Conservation (phyloP, 2,113 vertebrate species). For the Cyanoramphus novaezelandiae region DNA sequence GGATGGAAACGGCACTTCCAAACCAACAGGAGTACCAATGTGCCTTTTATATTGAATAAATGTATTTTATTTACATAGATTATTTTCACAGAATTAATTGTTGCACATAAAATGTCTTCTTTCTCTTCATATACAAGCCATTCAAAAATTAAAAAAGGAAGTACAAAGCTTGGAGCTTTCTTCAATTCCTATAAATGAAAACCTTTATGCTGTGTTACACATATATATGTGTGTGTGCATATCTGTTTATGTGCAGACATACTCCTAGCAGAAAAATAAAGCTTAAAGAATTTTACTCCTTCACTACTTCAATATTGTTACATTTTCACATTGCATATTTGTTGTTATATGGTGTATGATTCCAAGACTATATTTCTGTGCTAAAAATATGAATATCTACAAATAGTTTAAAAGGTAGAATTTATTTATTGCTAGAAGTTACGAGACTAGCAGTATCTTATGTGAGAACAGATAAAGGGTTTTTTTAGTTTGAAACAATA, state of each 20-base stretch:
- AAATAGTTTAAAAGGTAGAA: not conserved
- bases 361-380: not conserved
- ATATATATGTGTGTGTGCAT: not conserved
- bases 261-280: not conserved
- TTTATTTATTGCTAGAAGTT: not conserved
- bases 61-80: not conserved
- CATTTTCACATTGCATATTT: not conserved
- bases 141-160: not conserved
- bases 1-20: not conserved
- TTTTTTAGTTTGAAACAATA: not conserved
- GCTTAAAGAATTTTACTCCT: not conserved
- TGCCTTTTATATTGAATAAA: not conserved
- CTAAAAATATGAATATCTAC: not conserved
- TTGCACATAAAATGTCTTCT: not conserved
- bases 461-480: not conserved
- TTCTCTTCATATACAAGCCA: not conserved
- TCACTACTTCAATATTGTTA: not conserved
- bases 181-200: not conserved
- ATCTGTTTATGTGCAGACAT: not conserved
- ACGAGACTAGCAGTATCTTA: not conserved
- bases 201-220: not conserved
- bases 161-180: not conserved
- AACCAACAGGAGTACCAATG: not conserved
- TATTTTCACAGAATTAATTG: not conserved
- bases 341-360: not conserved